phyloP scores from a whole-genome alignment of 2,797 vertebrate genomes.

The Schizothorax lantsangensis region DNA sequence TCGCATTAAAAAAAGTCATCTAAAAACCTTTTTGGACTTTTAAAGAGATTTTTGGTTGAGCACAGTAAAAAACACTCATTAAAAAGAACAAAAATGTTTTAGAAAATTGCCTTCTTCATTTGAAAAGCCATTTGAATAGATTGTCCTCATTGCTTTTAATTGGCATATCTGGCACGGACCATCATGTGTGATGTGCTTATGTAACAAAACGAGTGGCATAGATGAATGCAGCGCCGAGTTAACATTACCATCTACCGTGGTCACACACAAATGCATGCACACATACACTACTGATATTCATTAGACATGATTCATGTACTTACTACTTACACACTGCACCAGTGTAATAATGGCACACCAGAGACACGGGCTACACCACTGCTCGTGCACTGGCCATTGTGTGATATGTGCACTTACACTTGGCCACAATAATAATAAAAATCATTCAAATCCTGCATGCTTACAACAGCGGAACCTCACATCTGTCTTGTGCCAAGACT shows the following conservation, averaged over 20 bases:
- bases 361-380: neutral
- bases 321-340: constrained; percentile 28
- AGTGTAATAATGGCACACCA: constrained; percentile 41
- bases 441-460: constrained; percentile 23
- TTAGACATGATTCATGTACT: constrained; percentile 45
- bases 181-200: constrained; percentile 21
- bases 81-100: neutral
- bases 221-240: neutral
- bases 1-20: neutral
- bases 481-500: constrained; percentile 23
- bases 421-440: neutral
- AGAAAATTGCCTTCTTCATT: neutral
- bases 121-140: neutral
- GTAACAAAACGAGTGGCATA: constrained; percentile 31
- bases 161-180: constrained; percentile 1
- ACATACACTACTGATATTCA: constrained; percentile 21
- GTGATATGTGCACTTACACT: constrained; percentile 5
- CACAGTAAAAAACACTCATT: too few relatives aligned
- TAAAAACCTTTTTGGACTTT: neutral
- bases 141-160: constrained; percentile 8
- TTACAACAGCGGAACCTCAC: constrained; percentile 4
- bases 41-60: neutral
- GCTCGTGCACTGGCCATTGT: constrained; percentile 3
- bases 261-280: constrained; percentile 14
- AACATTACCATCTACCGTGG: neutral